Conservation (phyloP, 2,888 invertebrate genomes). For the Neoaliturus tenellus region DNA sequence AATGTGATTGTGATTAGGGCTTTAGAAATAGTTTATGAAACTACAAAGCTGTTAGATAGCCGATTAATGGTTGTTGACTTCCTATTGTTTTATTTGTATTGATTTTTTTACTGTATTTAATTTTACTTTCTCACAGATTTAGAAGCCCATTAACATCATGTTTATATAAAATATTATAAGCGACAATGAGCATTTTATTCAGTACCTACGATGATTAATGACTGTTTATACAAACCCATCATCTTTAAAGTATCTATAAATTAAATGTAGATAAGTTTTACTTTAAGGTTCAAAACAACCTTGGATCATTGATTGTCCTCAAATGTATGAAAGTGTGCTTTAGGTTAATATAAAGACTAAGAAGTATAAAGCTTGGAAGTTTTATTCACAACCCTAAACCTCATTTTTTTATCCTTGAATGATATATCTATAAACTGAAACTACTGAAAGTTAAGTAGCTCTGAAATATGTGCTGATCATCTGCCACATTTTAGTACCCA, state of each 20-base stretch:
- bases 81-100: background rate
- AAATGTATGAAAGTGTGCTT: constrained; percentile 7
- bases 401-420: no score
- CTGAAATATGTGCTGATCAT: no score
- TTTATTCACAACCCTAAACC: background rate
- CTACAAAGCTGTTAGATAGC: background rate
- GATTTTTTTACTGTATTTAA: background rate
- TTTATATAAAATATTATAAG: background rate
- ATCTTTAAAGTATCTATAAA: no score
- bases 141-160: background rate
- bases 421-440: no score
- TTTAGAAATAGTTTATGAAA: background rate
- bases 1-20: constrained; percentile 9
- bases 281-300: no score
- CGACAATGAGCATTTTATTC: no score
- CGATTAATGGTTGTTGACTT: background rate
- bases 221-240: no score
- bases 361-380: background rate
- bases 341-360: constrained; percentile 10
- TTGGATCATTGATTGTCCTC: background rate
- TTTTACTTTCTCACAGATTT: background rate
- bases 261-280: background rate
- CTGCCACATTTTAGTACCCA: no score
- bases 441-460: no score
- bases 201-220: no score